These are phyloP conservation scores for Acleris literana DNA, from an alignment of 2,888 invertebrate species.

Conservation along the genomic window DNA sequence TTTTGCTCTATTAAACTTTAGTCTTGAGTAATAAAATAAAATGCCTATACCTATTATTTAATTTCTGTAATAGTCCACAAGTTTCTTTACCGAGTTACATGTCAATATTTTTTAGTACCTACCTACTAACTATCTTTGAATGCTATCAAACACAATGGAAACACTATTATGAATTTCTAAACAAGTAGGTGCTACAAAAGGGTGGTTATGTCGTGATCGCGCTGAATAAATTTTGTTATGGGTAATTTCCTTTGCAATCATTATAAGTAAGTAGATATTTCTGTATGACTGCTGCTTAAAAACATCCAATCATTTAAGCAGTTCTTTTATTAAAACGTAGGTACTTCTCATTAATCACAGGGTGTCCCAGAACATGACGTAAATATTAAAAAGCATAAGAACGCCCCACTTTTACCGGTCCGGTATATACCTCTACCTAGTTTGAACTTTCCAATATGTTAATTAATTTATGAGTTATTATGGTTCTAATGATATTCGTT, in stretches of 20 bases:
- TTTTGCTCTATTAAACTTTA: too few species aligned
- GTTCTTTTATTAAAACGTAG: too few species aligned
- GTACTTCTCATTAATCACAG: too few species aligned
- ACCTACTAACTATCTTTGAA: slow-evolving; percentile 4
- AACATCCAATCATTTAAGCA: neutral
- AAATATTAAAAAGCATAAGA: too few species aligned
- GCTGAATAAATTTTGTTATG: slow-evolving; percentile 60
- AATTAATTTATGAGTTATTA: too few species aligned
- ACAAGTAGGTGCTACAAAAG: slow-evolving; percentile 47
- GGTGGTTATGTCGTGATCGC: slow-evolving; percentile 55
- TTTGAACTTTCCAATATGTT: too few species aligned
- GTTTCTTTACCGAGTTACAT: slow-evolving; percentile 41
- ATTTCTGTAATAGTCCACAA: slow-evolving; percentile 19
- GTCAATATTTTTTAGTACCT: slow-evolving; percentile 49
- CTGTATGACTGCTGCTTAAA: neutral
- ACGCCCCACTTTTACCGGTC: too few species aligned
- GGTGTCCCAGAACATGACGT: too few species aligned
- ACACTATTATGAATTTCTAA: slow-evolving; percentile 30
- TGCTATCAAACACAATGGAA: slow-evolving; percentile 21
- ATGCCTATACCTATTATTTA: too few species aligned
- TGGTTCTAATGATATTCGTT: too few species aligned
- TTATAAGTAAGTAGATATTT: neutral
- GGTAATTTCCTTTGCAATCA: slow-evolving; percentile 39
- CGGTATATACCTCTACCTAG: too few species aligned
- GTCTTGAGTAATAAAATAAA: too few species aligned